Conservation (phyloP, 2,797 vertebrate genomes). For the Antrozous pallidus region DNA sequence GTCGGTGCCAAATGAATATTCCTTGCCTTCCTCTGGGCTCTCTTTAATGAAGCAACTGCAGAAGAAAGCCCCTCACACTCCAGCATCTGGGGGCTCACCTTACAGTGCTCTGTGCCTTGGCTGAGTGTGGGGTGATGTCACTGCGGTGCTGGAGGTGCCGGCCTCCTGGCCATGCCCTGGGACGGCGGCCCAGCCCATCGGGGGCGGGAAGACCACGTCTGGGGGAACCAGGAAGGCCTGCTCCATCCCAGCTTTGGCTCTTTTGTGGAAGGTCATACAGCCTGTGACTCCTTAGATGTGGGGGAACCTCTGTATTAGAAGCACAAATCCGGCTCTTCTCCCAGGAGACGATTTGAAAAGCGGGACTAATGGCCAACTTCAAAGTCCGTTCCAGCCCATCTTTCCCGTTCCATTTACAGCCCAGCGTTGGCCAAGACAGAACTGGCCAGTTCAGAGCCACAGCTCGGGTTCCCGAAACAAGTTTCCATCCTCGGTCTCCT, state of each 20-base stretch:
- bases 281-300: background rate
- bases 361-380: background rate
- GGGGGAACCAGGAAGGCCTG: slow-evolving; percentile 34
- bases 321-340: background rate
- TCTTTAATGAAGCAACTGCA: background rate
- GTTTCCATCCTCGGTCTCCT: slow-evolving; percentile 70
- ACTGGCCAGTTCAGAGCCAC: background rate
- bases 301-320: background rate
- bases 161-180: slow-evolving; percentile 44
- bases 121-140: background rate
- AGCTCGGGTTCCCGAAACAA: slow-evolving; percentile 48
- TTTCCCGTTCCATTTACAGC: background rate
- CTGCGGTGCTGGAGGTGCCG: background rate
- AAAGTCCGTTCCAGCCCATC: background rate
- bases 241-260: background rate
- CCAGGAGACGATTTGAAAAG: background rate
- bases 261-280: background rate
- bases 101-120: too few relatives aligned
- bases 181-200: slow-evolving; percentile 18
- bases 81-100: background rate
- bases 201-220: slow-evolving; percentile 24
- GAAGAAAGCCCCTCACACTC: background rate
- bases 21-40: background rate
- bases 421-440: slow-evolving; percentile 42
- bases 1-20: background rate